phyloP scores from a whole-genome alignment of 53 echinoderm and acorn worm species.

The Echinarachnius parma region DNA sequence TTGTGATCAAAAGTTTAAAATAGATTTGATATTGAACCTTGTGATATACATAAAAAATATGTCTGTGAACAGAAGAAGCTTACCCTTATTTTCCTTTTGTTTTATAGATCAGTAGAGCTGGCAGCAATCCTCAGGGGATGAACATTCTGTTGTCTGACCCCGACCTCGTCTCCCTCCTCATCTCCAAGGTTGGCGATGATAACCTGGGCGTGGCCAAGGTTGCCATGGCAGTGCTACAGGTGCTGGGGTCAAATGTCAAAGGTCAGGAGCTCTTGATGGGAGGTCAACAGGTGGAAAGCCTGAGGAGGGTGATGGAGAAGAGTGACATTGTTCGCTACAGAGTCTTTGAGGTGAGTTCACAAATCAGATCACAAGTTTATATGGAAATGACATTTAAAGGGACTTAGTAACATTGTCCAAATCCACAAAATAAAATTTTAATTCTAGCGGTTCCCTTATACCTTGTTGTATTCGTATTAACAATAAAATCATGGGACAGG shows the following conservation, averaged over 20 bases:
- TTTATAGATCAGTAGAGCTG: constrained; percentile 27
- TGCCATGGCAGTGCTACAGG: constrained; percentile 43
- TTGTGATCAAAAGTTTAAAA: no score
- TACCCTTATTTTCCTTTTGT: neutral
- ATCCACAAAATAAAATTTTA: no score
- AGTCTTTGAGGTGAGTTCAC: constrained; percentile 63
- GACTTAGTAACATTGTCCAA: no score
- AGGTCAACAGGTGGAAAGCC: constrained; percentile 22
- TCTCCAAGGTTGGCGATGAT: constrained; percentile 58
- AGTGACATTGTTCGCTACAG: constrained; percentile 67
- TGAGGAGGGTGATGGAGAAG: constrained; percentile 48
- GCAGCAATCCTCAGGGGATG: neutral
- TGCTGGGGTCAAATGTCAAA: constrained; percentile 38
- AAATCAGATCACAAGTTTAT: no score
- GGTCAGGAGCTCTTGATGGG: constrained; percentile 42
- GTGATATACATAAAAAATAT: no score
- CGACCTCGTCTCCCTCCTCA: constrained; percentile 39
- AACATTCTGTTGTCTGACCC: constrained; percentile 24
- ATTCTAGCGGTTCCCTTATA: no score
- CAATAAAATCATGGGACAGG: no score
- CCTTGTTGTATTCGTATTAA: no score
- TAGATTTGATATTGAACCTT: no score
- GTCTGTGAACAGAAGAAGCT: neutral
- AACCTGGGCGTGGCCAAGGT: constrained; percentile 53
- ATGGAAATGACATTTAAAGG: no score